Evolutionary conservation across 2,113 vertebrate species (phyloP), one percentile per base, ranked within the genome.

Genomic region (Myotis lucifugus): DNA sequence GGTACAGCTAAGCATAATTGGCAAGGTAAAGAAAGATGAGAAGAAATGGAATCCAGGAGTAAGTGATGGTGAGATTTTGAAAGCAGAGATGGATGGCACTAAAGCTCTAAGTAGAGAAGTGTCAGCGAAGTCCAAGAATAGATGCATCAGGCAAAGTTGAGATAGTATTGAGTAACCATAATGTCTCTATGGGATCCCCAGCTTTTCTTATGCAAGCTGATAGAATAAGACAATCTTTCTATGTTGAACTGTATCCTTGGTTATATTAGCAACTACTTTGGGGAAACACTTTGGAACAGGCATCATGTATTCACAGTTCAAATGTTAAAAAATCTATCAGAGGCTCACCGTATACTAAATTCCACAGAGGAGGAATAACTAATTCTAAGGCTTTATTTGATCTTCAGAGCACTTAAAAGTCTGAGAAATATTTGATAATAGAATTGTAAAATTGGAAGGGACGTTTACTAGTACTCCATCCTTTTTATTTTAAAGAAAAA

Each of bases 351-450:
- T 77, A 25, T 5, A 61, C 12, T 76, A 2, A 29, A 64, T 81
- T 54, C 25, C 11, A 70, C 5, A 94, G 42, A 74, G 42, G 40
- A 90, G 32, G 23, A 67, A 27, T 69, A 74, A 72, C 23, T 78
- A 85, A 91, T 32, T 67, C 46, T 25, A 73, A 90, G 19, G 32
- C 29, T 70, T 90, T 91, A 37, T 74, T 93, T 94, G 25, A 40
- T 93, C 18, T 78, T 82, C 40, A 81, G 34, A 90, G 42, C 74
- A 52, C 29, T 21, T 83, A 34, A 8, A 78, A 56, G 5, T 76
- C 61, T 90, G 40, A 74, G 61, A 21, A 74, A 85, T 92, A 69
- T 95, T 59, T 84, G 21, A 59, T 88, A 84, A 69, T n/a, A 61
- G 40, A 83, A 52, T n/a, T 81, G 0, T 48, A 84, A 46, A 85